A percentile compares a stretch with the other conserved stretches of the same genome.
These are phyloP conservation scores for Sesamia nonagrioides DNA, from an alignment of 1,140 invertebrate species.

Conservation along the genomic window DNA sequence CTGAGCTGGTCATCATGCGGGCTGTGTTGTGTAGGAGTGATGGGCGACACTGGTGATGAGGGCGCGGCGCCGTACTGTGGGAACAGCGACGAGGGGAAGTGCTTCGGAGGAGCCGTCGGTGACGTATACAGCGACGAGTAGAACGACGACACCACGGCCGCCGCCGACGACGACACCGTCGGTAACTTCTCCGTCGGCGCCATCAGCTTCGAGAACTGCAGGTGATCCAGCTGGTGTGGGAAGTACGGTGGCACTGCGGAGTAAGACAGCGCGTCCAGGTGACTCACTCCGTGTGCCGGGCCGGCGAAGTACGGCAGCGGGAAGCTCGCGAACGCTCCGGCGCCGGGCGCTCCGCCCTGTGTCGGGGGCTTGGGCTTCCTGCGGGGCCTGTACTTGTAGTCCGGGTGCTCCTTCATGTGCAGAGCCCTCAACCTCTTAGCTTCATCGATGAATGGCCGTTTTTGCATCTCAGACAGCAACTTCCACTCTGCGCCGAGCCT, in stretches of 20 bases:
- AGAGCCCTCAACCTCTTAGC: constrained; percentile 96
- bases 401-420: constrained; percentile 97
- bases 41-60: constrained; percentile 75
- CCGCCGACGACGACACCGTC: constrained; percentile 80
- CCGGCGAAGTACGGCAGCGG: constrained; percentile 84
- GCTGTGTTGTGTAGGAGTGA: constrained; percentile 79
- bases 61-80: constrained; percentile 78
- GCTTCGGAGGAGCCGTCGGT: constrained; percentile 78
- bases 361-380: constrained; percentile 95
- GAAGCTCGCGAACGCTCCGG: constrained; percentile 83
- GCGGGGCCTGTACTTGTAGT: constrained; percentile 96
- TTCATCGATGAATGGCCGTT: constrained; percentile 98
- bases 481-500: constrained; percentile 98
- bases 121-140: constrained; percentile 84
- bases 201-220: constrained; percentile 85
- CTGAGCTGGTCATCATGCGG: constrained; percentile 83
- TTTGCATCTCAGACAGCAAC: constrained; percentile 95
- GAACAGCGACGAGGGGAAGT: constrained; percentile 79
- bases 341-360: constrained; percentile 87
- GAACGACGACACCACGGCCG: constrained; percentile 82
- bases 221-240: constrained; percentile 82
- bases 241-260: constrained; percentile 82
- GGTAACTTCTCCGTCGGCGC: constrained; percentile 79
- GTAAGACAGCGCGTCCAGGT: constrained; percentile 75
- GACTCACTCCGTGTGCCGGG: constrained; percentile 74